These are phyloP conservation scores for Vulpes ferrilata DNA, from an alignment of 2,113 vertebrate species.

Conservation along the genomic window DNA sequence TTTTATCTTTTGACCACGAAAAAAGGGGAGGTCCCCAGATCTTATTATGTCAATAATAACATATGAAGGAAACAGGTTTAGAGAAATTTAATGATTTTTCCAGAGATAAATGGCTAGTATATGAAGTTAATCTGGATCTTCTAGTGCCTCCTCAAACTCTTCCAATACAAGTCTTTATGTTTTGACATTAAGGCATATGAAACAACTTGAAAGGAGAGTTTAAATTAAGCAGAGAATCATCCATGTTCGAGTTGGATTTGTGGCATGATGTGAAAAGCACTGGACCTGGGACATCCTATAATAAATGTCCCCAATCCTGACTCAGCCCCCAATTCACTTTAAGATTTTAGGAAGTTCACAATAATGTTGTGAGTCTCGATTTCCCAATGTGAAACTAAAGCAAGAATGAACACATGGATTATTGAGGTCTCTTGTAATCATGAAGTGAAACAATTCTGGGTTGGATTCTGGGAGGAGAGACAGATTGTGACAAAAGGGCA, in stretches of 20 bases:
- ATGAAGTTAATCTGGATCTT: not conserved
- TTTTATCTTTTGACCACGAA: not conserved
- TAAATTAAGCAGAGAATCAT: not conserved
- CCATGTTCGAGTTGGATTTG: not conserved
- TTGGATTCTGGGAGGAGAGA: not conserved
- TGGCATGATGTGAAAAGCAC: not conserved
- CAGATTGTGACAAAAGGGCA: not conserved
- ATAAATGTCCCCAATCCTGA: not conserved
- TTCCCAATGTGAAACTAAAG: not conserved
- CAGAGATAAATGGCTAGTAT: not conserved
- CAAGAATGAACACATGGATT: not conserved
- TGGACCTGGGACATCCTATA: not conserved
- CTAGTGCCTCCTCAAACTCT: not conserved
- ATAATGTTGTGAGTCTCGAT: not conserved
- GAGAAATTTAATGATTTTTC: not conserved
- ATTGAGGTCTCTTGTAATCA: not conserved
- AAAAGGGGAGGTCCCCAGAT: not conserved
- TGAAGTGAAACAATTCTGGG: not conserved
- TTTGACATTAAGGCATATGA: not conserved
- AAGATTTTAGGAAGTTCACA: slow-evolving; percentile 26
- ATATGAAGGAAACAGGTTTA: not conserved
- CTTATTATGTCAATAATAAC: not conserved
- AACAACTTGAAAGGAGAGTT: not conserved
- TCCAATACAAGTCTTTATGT: not conserved
- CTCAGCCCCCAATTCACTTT: not conserved